Conservation (phyloP, 2,113 vertebrate species). For the Gallinago jamesoni region DNA sequence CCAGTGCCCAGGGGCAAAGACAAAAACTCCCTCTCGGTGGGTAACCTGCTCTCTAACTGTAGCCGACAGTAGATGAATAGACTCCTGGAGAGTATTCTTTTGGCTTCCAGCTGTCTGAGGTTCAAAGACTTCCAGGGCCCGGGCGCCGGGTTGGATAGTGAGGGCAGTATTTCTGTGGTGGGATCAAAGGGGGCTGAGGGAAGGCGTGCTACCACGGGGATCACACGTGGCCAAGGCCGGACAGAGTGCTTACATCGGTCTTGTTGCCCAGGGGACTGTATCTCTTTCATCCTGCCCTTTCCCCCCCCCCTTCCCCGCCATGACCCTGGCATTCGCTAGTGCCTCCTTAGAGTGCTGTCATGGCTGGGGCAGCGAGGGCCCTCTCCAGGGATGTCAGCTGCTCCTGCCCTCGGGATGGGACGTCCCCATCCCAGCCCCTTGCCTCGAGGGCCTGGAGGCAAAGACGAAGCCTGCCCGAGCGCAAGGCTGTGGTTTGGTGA, state of each 20-base stretch:
- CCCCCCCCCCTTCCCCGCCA: not conserved
- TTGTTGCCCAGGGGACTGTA: not conserved
- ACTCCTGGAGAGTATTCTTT: not conserved
- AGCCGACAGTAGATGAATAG: not conserved
- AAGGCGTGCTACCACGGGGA: not conserved
- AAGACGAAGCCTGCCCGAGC: not conserved
- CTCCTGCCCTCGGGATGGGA: not conserved
- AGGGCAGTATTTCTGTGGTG: not conserved
- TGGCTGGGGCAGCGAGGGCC: not conserved
- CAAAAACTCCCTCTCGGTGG: not conserved
- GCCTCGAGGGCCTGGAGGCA: not conserved
- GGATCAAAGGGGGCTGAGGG: not conserved
- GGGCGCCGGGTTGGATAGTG: rapidly evolving
- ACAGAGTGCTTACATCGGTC: not conserved
- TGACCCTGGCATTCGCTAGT: not conserved
- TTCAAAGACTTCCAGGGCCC: not conserved
- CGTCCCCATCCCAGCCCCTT: not conserved
- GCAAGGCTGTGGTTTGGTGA: not conserved
- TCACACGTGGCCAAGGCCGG: not conserved
- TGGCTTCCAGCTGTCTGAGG: not conserved
- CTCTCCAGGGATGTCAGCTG: not conserved
- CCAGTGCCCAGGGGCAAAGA: not conserved
- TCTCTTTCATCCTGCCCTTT: not conserved
- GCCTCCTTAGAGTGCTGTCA: not conserved
- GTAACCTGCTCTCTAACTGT: not conserved